Conservation (phyloP, 1,140 invertebrate species). For the Sinella curviseta region DNA sequence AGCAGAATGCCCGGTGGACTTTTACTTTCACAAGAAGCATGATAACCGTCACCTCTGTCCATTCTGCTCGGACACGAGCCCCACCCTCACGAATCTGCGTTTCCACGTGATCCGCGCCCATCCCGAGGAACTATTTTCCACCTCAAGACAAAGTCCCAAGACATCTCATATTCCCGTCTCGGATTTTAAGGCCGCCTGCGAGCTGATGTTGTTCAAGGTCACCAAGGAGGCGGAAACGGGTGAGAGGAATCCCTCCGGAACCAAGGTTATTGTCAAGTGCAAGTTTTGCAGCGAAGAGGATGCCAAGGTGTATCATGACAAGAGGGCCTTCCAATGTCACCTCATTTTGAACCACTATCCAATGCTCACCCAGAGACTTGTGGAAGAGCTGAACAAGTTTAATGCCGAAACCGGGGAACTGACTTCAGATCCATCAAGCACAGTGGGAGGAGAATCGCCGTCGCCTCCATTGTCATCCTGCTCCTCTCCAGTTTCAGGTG, state of each 20-base stretch:
- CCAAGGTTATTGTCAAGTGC: not conserved
- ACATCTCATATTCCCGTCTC: not conserved
- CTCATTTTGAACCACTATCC: not conserved
- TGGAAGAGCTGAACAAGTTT: too few species aligned
- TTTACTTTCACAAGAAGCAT: not conserved
- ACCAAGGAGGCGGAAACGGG: not conserved
- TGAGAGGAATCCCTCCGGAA: not conserved
- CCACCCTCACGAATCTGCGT: not conserved
- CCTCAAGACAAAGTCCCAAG: too few species aligned
- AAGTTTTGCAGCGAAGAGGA: not conserved
- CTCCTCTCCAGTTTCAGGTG: too few species aligned
- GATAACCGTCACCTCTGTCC: not conserved
- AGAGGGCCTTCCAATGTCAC: not conserved
- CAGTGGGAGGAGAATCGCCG: too few species aligned
- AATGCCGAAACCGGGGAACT: too few species aligned
- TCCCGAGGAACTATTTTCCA: not conserved
- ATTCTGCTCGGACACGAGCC: not conserved
- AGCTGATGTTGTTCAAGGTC: not conserved
- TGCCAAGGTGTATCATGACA: not conserved
- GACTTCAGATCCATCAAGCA: too few species aligned
- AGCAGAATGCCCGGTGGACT: not conserved
- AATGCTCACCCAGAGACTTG: not conserved
- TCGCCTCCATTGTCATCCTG: too few species aligned
- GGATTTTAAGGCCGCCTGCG: not conserved
- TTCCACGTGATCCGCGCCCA: not conserved